Evolutionary conservation across 64 coral and sea anemone species (phyloP).

Genomic region (Orbicella faveolata): DNA sequence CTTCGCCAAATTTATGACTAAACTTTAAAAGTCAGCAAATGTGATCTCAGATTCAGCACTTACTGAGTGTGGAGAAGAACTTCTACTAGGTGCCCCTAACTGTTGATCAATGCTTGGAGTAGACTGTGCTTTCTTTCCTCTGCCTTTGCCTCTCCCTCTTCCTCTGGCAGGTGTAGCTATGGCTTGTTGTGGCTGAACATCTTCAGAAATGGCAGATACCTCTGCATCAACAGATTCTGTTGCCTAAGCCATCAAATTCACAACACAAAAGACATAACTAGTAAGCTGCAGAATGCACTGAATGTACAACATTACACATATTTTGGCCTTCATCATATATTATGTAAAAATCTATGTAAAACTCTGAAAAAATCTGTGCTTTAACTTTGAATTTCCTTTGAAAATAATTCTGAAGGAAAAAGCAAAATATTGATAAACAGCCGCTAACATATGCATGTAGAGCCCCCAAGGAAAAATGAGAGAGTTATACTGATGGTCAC

Average conservation of each 20-base stretch:
- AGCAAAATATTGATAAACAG: too few species aligned
- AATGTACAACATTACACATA: too few species aligned
- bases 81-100: neutral
- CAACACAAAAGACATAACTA: neutral
- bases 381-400: too few species aligned
- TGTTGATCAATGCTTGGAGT: neutral
- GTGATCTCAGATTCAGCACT: neutral
- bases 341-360: too few species aligned
- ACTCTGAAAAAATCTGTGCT: too few species aligned
- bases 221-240: constrained; percentile 1
- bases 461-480: too few species aligned
- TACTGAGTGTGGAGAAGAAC: neutral
- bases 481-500: too few species aligned
- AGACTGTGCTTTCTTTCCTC: constrained; percentile 5
- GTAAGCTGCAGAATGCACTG: too few species aligned
- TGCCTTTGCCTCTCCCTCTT: constrained; percentile 20
- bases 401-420: too few species aligned
- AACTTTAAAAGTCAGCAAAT: neutral
- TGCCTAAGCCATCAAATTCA: neutral
- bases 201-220: neutral
- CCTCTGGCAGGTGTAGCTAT: neutral
- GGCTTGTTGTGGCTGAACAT: neutral
- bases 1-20: too few species aligned
- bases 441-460: too few species aligned
- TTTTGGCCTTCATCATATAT: too few species aligned